A percentile compares a stretch with the other conserved stretches of the same genome.
These are phyloP conservation scores for Chaitophorus viminalis DNA, from an alignment of 2,888 invertebrate species.

Conservation along the genomic window DNA sequence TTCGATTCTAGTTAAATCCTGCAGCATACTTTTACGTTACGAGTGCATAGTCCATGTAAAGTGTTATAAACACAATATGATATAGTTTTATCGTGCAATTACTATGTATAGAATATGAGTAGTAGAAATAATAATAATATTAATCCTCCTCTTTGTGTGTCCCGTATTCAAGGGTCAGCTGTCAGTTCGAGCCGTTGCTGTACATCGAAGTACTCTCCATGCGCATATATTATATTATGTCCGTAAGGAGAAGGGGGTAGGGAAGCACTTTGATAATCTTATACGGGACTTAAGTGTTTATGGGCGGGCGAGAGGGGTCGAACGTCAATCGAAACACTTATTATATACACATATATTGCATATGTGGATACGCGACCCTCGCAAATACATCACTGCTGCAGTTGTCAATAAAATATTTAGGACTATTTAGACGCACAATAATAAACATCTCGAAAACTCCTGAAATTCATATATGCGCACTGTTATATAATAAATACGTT, in stretches of 20 bases:
- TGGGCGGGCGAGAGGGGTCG: neutral
- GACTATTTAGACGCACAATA: neutral
- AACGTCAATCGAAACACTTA: constrained; percentile 41
- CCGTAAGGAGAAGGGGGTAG: too few species aligned
- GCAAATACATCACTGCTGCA: neutral
- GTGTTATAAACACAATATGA: too few species aligned
- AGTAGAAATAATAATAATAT: neutral
- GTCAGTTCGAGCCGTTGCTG: neutral
- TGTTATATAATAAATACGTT: too few species aligned
- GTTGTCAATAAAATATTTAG: constrained; percentile 27
- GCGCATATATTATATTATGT: neutral
- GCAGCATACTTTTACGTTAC: neutral
- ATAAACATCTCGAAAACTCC: neutral
- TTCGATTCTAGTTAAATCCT: too few species aligned
- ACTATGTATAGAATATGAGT: too few species aligned
- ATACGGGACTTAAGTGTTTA: neutral
- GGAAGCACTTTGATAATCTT: neutral
- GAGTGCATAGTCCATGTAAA: too few species aligned
- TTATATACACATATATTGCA: too few species aligned
- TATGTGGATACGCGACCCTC: neutral
- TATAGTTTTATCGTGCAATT: too few species aligned
- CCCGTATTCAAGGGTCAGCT: neutral
- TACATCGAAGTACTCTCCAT: neutral
- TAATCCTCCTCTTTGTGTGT: neutral
- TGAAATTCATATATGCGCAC: neutral